Evolutionary conservation across 2,888 invertebrate genomes (phyloP).

Genomic region (Synanthedon tipuliformis): DNA sequence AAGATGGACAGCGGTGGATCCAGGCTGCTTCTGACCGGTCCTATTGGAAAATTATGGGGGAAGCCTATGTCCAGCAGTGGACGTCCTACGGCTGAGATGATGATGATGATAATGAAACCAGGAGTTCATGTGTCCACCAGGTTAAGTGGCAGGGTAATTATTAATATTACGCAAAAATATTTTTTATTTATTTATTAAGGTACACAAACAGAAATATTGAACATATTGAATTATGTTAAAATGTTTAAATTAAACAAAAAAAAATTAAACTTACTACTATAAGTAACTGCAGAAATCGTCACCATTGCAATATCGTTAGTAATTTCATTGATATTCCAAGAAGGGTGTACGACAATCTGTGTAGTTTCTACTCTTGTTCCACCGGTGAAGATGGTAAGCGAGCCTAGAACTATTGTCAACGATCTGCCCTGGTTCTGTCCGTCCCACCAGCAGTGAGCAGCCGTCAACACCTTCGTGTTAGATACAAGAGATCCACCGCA

Average conservation of each 20-base stretch:
- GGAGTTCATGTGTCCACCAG: too few relatives aligned
- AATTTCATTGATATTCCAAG: slow-evolving; percentile 33
- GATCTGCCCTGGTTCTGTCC: slow-evolving; percentile 33
- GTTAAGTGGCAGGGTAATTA: too few relatives aligned
- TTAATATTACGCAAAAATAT: too few relatives aligned
- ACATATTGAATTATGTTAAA: background rate
- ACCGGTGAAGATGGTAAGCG: slow-evolving; percentile 43
- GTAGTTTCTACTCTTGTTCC: slow-evolving; percentile 38
- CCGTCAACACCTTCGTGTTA: slow-evolving; percentile 38
- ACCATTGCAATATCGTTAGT: slow-evolving; percentile 44
- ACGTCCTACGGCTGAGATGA: too few relatives aligned
- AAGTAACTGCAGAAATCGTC: slow-evolving; percentile 25
- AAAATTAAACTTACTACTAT: slow-evolving; percentile 33
- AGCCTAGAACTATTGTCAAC: slow-evolving; percentile 49
- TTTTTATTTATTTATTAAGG: too few relatives aligned
- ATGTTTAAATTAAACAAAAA: slow-evolving; percentile 4
- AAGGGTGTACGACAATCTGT: slow-evolving; percentile 31
- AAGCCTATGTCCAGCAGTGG: too few relatives aligned
- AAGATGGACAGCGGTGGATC: too few relatives aligned
- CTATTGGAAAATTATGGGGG: too few relatives aligned
- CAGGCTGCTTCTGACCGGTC: too few relatives aligned
- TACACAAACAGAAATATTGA: too few relatives aligned
- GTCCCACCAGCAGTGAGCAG: slow-evolving; percentile 60
- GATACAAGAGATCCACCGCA: slow-evolving; percentile 53
- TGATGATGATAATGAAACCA: too few relatives aligned